Evolutionary conservation across 2,888 invertebrate species (phyloP).

Genomic region (Drosophila subquinaria): DNA sequence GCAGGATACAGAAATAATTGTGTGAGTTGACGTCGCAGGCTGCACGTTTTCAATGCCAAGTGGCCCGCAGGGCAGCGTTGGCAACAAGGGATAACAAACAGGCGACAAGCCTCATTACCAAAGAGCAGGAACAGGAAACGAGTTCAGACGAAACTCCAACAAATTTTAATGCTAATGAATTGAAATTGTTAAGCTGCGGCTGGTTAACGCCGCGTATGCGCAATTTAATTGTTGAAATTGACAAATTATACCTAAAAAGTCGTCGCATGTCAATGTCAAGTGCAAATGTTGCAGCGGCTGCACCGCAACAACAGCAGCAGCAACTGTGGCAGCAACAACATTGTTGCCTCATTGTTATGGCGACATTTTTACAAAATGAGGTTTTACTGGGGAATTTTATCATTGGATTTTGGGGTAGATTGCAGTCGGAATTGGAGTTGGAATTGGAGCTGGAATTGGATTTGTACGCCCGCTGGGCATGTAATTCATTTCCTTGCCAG

Average conservation of each 20-base stretch:
- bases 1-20: constrained; percentile 60
- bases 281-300: constrained; percentile 65
- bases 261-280: constrained; percentile 73
- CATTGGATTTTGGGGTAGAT: constrained; percentile 15
- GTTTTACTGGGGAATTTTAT: constrained; percentile 48
- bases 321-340: constrained; percentile 36
- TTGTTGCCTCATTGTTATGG: constrained; percentile 13
- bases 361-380: constrained; percentile 49
- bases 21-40: constrained; percentile 43
- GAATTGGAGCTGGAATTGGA: constrained; percentile 32
- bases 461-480: constrained; percentile 47
- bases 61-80: constrained; percentile 54
- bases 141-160: constrained; percentile 9
- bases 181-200: constrained; percentile 59
- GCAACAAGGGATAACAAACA: constrained; percentile 20
- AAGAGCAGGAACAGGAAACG: constrained; percentile 46
- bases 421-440: constrained; percentile 12
- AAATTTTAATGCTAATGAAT: constrained; percentile 75
- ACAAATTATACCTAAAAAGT: constrained; percentile 41
- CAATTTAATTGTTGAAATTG: constrained; percentile 68
- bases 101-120: constrained; percentile 52
- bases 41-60: constrained; percentile 61
- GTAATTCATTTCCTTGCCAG: constrained; percentile 52
- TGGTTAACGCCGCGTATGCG: constrained; percentile 57
- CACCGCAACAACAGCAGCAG: constrained; percentile 43